phyloP scores from a whole-genome alignment of 1,140 invertebrate species.

The Lepidotrigona ventralis region DNA sequence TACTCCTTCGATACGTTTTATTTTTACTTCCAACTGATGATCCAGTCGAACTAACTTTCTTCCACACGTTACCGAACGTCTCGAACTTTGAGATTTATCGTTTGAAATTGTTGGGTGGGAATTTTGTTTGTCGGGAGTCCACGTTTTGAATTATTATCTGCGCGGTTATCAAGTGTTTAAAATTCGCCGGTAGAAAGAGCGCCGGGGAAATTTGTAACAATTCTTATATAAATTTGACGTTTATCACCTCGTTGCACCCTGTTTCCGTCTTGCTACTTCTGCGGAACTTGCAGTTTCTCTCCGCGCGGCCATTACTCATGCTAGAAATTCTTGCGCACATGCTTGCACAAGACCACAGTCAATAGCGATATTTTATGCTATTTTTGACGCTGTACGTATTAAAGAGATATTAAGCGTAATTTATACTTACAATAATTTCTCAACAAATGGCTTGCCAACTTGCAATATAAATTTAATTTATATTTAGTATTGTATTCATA shows the following conservation, averaged over 20 bases:
- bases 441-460: not conserved
- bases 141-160: not conserved
- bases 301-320: not conserved
- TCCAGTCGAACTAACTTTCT: too few relatives aligned
- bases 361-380: not conserved
- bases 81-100: too few relatives aligned
- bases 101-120: not conserved
- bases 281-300: not conserved
- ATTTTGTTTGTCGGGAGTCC: too few relatives aligned
- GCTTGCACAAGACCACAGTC: not conserved
- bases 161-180: not conserved
- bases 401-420: not conserved
- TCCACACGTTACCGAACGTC: too few relatives aligned
- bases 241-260: not conserved
- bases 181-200: not conserved
- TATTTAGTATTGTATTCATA: not conserved
- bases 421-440: not conserved
- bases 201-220: not conserved
- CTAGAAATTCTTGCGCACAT: not conserved
- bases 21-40: not conserved
- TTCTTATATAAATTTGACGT: not conserved
- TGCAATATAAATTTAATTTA: not conserved
- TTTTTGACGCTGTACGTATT: not conserved
- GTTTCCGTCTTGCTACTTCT: not conserved
- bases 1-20: not conserved